Evolutionary conservation across 2,797 vertebrate genomes (phyloP).

Genomic region (Thaleichthys pacificus): DNA sequence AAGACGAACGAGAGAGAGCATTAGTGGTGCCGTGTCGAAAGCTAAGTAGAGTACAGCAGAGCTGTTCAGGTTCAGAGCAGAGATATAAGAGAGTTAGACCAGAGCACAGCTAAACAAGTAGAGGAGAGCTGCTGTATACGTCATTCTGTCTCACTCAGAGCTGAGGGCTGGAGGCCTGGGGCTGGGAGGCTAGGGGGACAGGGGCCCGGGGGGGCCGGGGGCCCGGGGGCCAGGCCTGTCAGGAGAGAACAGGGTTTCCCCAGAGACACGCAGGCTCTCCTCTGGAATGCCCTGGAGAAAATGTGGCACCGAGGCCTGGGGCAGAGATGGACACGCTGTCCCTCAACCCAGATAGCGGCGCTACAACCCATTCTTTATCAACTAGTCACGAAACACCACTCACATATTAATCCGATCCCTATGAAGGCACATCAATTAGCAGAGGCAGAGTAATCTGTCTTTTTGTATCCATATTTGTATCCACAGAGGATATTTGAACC

Average conservation of each 20-base stretch:
- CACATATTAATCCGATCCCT: neutral
- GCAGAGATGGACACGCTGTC: conserved; percentile 34
- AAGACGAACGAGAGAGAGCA: neutral
- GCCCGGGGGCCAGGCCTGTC: conserved; percentile 73
- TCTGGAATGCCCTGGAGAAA: conserved; percentile 68
- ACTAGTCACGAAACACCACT: no score
- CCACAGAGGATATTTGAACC: neutral
- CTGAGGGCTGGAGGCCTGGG: conserved; percentile 54
- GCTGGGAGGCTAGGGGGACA: conserved; percentile 54
- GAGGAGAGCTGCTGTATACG: conserved; percentile 54
- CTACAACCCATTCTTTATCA: neutral
- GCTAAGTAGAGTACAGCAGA: no score
- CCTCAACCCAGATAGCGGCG: conserved; percentile 15
- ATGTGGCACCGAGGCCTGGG: conserved; percentile 32
- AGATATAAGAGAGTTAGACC: conserved; percentile 16
- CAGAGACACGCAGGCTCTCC: conserved; percentile 65
- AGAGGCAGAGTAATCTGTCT: neutral
- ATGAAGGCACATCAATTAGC: neutral
- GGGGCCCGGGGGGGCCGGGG: conserved; percentile 65
- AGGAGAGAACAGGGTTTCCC: conserved; percentile 78
- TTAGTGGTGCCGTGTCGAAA: neutral
- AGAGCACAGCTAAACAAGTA: conserved; percentile 41
- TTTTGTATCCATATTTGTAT: no score
- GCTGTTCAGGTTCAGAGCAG: no score
- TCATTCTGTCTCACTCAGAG: conserved; percentile 61